phyloP scores from a whole-genome alignment of 2,113 vertebrate genomes.

The Falco punctatus region DNA sequence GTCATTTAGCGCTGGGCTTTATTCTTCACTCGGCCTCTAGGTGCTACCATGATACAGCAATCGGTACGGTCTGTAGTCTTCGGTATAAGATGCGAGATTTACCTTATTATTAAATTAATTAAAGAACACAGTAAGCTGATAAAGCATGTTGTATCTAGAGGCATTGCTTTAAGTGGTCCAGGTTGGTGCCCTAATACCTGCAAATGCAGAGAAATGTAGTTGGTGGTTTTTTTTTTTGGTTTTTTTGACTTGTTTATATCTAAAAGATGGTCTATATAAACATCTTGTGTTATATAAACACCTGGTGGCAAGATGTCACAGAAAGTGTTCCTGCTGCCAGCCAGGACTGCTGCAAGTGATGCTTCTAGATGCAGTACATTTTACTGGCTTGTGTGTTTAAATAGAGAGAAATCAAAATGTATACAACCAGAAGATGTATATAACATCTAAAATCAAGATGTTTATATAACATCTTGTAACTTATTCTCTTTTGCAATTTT shows the following conservation, averaged over 20 bases:
- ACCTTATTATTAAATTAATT: background rate
- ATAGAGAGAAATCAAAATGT: background rate
- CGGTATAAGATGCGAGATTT: accelerated
- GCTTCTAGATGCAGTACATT: background rate
- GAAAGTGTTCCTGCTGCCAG: background rate
- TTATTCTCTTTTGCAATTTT: background rate
- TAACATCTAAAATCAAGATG: background rate
- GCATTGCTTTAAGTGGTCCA: background rate
- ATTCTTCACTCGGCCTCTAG: background rate
- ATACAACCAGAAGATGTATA: background rate
- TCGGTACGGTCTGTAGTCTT: accelerated
- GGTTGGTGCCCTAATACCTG: background rate
- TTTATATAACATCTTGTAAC: background rate
- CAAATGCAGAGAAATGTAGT: background rate
- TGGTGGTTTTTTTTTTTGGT: too few relatives aligned
- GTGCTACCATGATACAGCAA: background rate
- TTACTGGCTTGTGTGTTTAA: background rate
- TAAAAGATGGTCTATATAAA: background rate
- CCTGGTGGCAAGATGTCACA: background rate
- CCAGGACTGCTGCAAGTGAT: background rate
- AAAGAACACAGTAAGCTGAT: background rate
- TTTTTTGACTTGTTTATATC: background rate
- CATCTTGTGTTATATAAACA: background rate
- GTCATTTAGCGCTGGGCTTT: accelerated
- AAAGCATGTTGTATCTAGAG: background rate